Base-by-base conservation (phyloP, 2,888 invertebrate species). In the Cremastinae sp. region DNA sequence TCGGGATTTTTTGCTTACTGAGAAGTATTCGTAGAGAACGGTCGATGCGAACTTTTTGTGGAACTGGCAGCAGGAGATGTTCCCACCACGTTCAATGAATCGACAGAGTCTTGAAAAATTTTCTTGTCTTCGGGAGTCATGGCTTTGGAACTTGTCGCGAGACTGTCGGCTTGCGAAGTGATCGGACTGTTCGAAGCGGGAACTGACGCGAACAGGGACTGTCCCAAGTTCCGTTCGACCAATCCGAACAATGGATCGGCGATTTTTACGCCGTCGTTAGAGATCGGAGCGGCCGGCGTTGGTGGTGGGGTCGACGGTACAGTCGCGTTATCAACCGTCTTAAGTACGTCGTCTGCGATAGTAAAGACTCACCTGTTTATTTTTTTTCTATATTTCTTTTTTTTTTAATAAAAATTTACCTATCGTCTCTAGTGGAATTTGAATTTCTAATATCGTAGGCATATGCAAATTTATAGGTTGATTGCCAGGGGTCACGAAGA, bases 401-500 rank as follows among this genome's bases (percentile, higher is more conserved):
- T 22, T 28, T n/a, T 1, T 4, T 54, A 12, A 41, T 22, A 51
- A 64, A 43, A 43, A 71, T 4, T 58, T 58, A 72, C 62, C 59
- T 36, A 20, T 20, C 49, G 36, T 58, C 47, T 74, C 71, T 12
- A 49, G 69, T n/a, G 72, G 75, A 47, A 78, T 75, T 20, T 71
- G 80, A 3, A 85, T 86, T 75, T 84, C 82, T 34, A 85, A 64
- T 70, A 85, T 76, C 0, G 82, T 84, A n/a, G 85, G 85, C 58
- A 81, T 70, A 72, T 84, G 75, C 1, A 86, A 74, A 12, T 69
- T 79, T 22, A 86, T 51, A 28, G 81, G 74, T 59, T 79, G 79
- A 77, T 77, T 82, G 69, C 88, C 87, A 18, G 87, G 88, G 9
- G 84, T 82, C 58, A 89, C 78, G 36, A 82, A 22, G n/a, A 87